A percentile compares a stretch with the other conserved stretches of the same genome.
phyloP scores from a whole-genome alignment of 2,888 invertebrate species.

The Amphipyra berbera region DNA sequence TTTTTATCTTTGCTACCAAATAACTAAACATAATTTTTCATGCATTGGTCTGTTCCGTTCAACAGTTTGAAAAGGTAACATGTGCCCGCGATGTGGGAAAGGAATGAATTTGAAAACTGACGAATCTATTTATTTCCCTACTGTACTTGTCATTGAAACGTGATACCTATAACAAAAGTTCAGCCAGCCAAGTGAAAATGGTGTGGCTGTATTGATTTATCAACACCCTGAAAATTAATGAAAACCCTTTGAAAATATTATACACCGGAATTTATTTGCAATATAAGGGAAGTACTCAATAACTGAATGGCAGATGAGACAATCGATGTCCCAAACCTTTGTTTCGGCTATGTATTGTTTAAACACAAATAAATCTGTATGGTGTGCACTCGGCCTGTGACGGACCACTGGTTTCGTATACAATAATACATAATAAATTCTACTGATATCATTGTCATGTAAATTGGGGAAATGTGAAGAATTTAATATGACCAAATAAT shows the following conservation, averaged over 20 bases:
- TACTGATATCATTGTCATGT: slow-evolving; percentile 57
- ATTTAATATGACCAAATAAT: slow-evolving; percentile 49
- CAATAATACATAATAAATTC: slow-evolving; percentile 57
- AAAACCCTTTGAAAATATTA: slow-evolving; percentile 29
- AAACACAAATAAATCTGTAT: slow-evolving; percentile 56
- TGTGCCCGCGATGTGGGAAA: too few relatives aligned
- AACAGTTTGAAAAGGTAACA: too few relatives aligned
- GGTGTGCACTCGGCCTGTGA: slow-evolving; percentile 34
- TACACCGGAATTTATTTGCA: slow-evolving; percentile 30
- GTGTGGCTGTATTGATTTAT: background rate
- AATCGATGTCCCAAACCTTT: slow-evolving; percentile 47
- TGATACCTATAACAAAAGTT: too few relatives aligned
- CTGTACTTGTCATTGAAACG: too few relatives aligned
- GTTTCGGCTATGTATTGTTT: slow-evolving; percentile 57
- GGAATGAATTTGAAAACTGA: too few relatives aligned
- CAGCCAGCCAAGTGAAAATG: too few relatives aligned
- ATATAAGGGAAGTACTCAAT: slow-evolving; percentile 33
- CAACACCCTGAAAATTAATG: slow-evolving; percentile 1
- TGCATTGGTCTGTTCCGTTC: too few relatives aligned
- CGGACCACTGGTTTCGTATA: slow-evolving; percentile 47
- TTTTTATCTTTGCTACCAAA: too few relatives aligned
- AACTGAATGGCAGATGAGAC: slow-evolving; percentile 43
- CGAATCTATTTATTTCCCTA: too few relatives aligned
- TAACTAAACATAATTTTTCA: too few relatives aligned
- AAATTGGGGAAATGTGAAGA: slow-evolving; percentile 49